These are phyloP conservation scores for Pteronotus mesoamericanus DNA, from an alignment of 2,797 vertebrate genomes.

Conservation along the genomic window DNA sequence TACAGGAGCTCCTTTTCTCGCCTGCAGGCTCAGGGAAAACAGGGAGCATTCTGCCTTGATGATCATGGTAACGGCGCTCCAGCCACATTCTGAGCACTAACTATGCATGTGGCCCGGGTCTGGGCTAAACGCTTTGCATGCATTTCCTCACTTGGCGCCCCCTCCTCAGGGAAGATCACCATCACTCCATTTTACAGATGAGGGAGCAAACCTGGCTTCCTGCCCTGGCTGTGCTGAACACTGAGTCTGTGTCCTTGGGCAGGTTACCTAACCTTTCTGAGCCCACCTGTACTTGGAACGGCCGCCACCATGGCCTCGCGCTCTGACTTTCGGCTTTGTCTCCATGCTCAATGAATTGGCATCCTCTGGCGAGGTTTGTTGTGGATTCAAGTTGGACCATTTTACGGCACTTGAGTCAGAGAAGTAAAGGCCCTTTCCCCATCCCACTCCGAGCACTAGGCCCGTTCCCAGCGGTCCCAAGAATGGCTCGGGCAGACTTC, in stretches of 20 bases:
- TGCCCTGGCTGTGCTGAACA: accelerated
- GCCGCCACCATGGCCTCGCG: accelerated
- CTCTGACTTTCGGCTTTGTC: neutral
- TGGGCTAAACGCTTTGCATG: accelerated
- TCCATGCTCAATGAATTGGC: neutral
- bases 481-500: neutral
- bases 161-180: neutral
- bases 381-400: neutral
- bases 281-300: accelerated
- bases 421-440: neutral
- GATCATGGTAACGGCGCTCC: neutral
- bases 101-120: neutral
- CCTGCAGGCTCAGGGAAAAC: neutral
- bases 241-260: neutral
- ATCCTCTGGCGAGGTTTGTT: neutral
- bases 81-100: accelerated
- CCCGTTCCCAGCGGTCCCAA: neutral
- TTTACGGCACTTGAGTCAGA: neutral
- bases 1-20: neutral
- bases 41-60: neutral
- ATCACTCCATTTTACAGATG: neutral
- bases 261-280: neutral
- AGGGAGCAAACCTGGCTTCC: neutral
- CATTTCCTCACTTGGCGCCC: accelerated
- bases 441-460: neutral